A percentile compares a stretch with the other conserved stretches of the same genome.
Conservation (phyloP, 2,797 vertebrate species). For the Rhynchotus rufescens region DNA sequence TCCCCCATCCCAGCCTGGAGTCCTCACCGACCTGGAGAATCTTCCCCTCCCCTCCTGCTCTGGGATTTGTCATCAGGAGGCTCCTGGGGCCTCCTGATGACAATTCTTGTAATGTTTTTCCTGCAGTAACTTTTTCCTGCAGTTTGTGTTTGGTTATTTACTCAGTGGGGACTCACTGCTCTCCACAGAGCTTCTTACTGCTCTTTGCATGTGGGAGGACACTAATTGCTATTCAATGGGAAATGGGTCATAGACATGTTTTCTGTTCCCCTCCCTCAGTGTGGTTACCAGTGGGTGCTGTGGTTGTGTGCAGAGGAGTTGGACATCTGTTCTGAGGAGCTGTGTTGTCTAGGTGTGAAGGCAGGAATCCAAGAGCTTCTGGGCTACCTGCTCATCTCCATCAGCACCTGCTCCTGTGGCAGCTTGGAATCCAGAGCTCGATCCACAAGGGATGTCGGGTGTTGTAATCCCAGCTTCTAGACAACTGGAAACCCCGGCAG, state of each 20-base stretch:
- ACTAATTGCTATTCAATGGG: neutral
- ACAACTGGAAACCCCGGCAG: neutral
- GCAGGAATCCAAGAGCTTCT: neutral
- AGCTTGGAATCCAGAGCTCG: neutral
- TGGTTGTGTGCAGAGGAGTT: fast-evolving
- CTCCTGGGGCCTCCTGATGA: neutral
- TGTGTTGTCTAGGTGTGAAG: neutral
- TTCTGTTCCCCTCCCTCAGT: neutral
- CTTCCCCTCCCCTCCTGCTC: neutral
- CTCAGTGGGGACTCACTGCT: neutral
- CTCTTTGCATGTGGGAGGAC: neutral
- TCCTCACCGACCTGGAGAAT: neutral
- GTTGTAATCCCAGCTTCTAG: neutral
- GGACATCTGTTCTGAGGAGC: neutral
- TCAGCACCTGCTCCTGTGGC: neutral
- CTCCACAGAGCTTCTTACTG: neutral
- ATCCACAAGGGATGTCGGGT: neutral
- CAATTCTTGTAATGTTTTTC: neutral
- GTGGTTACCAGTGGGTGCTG: neutral
- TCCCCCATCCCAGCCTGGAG: neutral
- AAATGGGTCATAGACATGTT: neutral
- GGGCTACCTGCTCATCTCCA: neutral
- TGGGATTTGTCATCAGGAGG: neutral
- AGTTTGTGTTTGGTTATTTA: neutral
- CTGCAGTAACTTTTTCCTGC: neutral